Evolutionary conservation across 2,888 invertebrate genomes (phyloP).

Genomic region (Ochropleura leucogaster): DNA sequence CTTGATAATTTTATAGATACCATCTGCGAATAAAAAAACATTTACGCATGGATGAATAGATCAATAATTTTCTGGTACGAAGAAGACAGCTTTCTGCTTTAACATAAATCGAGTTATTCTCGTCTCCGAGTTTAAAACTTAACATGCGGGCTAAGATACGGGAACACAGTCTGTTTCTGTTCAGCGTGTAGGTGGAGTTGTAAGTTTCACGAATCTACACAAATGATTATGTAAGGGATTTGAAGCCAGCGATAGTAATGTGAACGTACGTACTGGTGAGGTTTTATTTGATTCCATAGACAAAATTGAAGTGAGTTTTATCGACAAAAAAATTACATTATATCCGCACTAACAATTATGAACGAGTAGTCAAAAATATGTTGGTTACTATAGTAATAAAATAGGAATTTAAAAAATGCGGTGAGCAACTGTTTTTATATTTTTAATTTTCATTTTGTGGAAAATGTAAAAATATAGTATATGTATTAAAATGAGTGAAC

Average conservation of each 20-base stretch:
- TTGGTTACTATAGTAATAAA: too few species aligned
- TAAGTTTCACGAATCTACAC: neutral
- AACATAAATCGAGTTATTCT: neutral
- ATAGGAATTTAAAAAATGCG: too few species aligned
- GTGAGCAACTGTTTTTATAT: too few species aligned
- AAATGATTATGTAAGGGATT: neutral
- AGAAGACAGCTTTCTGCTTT: neutral
- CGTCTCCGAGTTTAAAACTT: constrained; percentile 14
- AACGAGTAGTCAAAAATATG: neutral
- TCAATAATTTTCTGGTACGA: too few species aligned
- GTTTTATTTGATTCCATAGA: neutral
- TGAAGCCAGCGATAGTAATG: neutral
- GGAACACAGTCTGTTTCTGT: neutral
- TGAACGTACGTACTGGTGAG: neutral
- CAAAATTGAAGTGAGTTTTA: neutral
- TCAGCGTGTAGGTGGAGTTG: neutral
- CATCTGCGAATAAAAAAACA: too few species aligned
- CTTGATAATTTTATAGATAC: too few species aligned
- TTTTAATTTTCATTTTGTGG: too few species aligned
- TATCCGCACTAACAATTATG: neutral
- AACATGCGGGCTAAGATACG: constrained; percentile 1
- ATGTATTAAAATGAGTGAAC: too few species aligned
- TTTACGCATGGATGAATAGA: too few species aligned
- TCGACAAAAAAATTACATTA: neutral
- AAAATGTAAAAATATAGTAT: too few species aligned